Conservation (phyloP, 2,797 vertebrate species). For the Micromesistius poutassou region DNA sequence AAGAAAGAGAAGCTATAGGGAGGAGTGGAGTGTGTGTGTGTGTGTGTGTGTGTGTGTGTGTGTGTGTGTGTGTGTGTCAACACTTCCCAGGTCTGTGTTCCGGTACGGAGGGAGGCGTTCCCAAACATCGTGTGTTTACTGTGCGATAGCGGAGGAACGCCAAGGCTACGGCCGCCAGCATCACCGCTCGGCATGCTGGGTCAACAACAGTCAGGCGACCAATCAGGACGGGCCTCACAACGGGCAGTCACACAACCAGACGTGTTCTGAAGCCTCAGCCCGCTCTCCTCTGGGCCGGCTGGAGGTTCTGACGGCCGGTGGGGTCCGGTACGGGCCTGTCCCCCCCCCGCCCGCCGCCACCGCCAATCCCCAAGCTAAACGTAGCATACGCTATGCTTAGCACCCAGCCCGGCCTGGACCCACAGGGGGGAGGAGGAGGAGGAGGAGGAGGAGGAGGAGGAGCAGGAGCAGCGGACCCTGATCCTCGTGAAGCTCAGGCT, state of each 20-base stretch:
- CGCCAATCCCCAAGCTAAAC: conserved; percentile 68
- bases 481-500: too few species aligned
- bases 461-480: too few species aligned
- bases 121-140: conserved; percentile 21
- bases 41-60: too few species aligned
- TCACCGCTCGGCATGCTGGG: conserved; percentile 41
- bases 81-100: background rate
- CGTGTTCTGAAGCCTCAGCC: background rate
- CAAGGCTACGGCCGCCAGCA: conserved; percentile 50
- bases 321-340: conserved; percentile 50
- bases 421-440: conserved; percentile 46
- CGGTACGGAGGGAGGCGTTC: conserved; percentile 18
- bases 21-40: background rate
- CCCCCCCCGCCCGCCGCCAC: conserved; percentile 39
- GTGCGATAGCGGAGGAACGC: conserved; percentile 51
- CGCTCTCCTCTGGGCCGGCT: background rate
- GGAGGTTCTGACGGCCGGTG: background rate
- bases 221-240: conserved; percentile 33
- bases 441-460: too few species aligned
- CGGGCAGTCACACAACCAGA: background rate
- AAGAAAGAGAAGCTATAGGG: conserved; percentile 14
- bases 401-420: conserved; percentile 51
- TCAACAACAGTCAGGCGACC: conserved; percentile 22
- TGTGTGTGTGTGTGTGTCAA: background rate
- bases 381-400: conserved; percentile 64